Percentiles rank a stretch among this genome's conserved stretches.
Conservation (phyloP, 2,797 vertebrate genomes). For the Anniella stebbinsi region DNA sequence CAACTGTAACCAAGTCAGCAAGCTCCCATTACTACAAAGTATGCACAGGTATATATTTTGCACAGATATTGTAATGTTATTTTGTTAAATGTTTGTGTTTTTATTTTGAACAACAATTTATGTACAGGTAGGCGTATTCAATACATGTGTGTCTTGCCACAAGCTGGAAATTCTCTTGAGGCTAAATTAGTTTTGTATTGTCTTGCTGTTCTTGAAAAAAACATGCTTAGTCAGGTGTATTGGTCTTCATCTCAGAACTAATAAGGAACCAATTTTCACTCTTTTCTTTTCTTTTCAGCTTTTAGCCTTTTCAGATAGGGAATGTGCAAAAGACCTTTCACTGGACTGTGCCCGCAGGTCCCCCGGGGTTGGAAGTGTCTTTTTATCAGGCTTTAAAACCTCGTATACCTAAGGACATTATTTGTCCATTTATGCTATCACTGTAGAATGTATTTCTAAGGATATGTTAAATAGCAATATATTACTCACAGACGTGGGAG, state of each 20-base stretch:
- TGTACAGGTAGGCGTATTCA: slow-evolving; percentile 36
- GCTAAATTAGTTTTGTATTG: slow-evolving; percentile 45
- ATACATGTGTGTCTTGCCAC: slow-evolving; percentile 28
- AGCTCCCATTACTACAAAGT: slow-evolving; percentile 65
- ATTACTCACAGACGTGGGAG: slow-evolving; percentile 31
- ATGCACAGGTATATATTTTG: slow-evolving; percentile 61
- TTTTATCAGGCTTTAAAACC: slow-evolving; percentile 27
- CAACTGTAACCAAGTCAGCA: slow-evolving; percentile 63
- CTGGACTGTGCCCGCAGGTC: too few species aligned
- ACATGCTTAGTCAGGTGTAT: slow-evolving; percentile 15
- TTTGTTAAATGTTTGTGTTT: slow-evolving; percentile 63
- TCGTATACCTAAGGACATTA: slow-evolving; percentile 68
- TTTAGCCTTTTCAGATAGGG: neutral
- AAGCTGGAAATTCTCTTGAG: slow-evolving; percentile 43
- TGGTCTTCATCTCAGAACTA: fast-evolving
- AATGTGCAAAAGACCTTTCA: neutral
- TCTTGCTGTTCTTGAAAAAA: slow-evolving; percentile 40
- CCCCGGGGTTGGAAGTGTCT: neutral
- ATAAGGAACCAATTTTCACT: neutral
- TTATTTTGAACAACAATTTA: slow-evolving; percentile 58
- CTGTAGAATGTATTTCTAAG: slow-evolving; percentile 72
- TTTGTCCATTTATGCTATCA: slow-evolving; percentile 69
- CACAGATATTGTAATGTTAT: slow-evolving; percentile 64
- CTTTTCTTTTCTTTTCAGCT: neutral
- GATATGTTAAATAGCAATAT: slow-evolving; percentile 64